A percentile compares a stretch with the other conserved stretches of the same genome.
phyloP scores from a whole-genome alignment of 2,113 vertebrate species.

The Labeo rohita region DNA sequence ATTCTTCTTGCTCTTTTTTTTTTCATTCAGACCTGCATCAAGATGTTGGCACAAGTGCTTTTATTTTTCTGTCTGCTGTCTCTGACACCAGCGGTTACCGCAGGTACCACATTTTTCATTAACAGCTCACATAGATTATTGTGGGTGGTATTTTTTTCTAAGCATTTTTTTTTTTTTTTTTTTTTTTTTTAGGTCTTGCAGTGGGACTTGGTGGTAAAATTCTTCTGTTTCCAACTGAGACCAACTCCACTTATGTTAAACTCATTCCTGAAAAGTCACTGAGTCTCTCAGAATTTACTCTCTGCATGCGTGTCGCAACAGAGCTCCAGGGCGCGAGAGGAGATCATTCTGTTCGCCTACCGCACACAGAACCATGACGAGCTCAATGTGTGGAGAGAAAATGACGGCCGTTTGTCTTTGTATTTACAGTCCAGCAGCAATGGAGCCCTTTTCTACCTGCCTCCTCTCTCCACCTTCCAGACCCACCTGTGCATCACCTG shows the following conservation, averaged over 20 bases:
- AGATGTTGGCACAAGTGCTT: slow-evolving; percentile 18
- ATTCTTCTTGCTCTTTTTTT: too few relatives aligned
- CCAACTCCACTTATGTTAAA: too few relatives aligned
- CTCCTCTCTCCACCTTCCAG: slow-evolving; percentile 68
- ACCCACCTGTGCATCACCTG: slow-evolving; percentile 78
- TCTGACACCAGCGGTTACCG: slow-evolving; percentile 45
- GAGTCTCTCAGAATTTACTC: too few relatives aligned
- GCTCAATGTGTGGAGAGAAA: slow-evolving; percentile 77
- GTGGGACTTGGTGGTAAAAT: too few relatives aligned
- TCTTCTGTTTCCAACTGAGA: too few relatives aligned
- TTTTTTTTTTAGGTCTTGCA: too few relatives aligned
- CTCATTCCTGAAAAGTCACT: too few relatives aligned
- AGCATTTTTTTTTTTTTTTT: too few relatives aligned
- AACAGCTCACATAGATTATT: slow-evolving; percentile 37
- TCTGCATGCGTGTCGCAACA: slow-evolving; percentile 47
- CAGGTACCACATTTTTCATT: slow-evolving; percentile 59
- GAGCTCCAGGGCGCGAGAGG: slow-evolving; percentile 66
- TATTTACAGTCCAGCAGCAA: slow-evolving; percentile 66
- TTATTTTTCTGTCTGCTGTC: slow-evolving; percentile 45
- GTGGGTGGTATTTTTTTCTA: slow-evolving; percentile 19
- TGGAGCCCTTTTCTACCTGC: slow-evolving; percentile 60
- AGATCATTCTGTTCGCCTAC: slow-evolving; percentile 80
- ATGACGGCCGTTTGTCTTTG: slow-evolving; percentile 64
- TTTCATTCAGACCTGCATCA: slow-evolving; percentile 17
- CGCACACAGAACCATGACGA: slow-evolving; percentile 72